Evolutionary conservation across 1,140 invertebrate species (phyloP).

Genomic region (Cheumatopsyche charites): DNA sequence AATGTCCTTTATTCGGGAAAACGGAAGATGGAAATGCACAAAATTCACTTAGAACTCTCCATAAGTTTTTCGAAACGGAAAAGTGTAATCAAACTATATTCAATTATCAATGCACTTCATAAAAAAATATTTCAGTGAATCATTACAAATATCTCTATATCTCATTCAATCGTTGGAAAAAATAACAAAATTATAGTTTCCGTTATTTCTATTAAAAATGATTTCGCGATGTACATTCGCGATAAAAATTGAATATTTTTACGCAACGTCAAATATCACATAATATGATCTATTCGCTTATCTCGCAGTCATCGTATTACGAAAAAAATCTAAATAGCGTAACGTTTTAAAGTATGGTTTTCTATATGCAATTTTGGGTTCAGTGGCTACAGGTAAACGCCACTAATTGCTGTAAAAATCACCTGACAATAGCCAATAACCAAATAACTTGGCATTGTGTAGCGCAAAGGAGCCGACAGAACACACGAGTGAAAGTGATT

Average conservation of each 20-base stretch:
- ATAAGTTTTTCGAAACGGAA: no score
- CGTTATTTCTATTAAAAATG: not conserved
- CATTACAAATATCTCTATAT: no score
- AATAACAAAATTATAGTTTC: not conserved
- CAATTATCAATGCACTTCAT: no score
- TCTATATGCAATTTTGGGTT: slow-evolving; percentile 25
- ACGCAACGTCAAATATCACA: not conserved
- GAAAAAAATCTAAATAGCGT: not conserved
- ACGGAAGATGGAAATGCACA: no score
- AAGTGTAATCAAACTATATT: no score
- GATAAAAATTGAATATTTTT: slow-evolving; percentile 4
- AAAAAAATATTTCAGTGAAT: no score
- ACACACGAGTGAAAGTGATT: slow-evolving; percentile 47
- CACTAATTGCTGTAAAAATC: slow-evolving; percentile 48
- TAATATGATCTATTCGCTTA: slow-evolving; percentile 1
- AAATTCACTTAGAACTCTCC: no score
- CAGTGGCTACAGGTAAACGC: slow-evolving; percentile 39
- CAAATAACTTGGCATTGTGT: slow-evolving; percentile 38
- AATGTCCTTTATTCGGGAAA: no score
- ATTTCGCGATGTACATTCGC: not conserved
- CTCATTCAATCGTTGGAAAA: no score
- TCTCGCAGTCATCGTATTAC: not conserved
- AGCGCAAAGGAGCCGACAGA: slow-evolving; percentile 41
- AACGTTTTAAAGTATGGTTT: no score
- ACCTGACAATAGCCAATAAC: slow-evolving; percentile 40